These are phyloP conservation scores for Xyrichtys novacula DNA, from an alignment of 2,797 vertebrate species.

Conservation along the genomic window DNA sequence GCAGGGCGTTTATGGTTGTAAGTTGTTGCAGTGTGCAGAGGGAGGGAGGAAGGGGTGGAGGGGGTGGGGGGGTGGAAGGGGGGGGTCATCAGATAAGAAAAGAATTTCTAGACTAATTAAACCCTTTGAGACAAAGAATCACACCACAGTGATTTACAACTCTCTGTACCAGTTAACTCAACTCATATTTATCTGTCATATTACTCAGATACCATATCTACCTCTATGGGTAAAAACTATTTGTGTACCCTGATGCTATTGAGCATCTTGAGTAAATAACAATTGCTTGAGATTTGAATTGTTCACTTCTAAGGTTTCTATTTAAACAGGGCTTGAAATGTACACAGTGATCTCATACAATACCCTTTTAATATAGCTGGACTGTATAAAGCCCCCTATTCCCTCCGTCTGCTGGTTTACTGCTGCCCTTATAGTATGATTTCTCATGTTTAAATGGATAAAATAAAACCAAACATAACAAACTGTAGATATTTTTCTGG, in stretches of 20 bases:
- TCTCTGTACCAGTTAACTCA: slow-evolving; percentile 87
- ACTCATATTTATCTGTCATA: slow-evolving; percentile 87
- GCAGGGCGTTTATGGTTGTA: slow-evolving; percentile 85
- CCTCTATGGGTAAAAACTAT: slow-evolving; percentile 62
- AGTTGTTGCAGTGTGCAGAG: slow-evolving; percentile 84
- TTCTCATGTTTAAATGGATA: slow-evolving; percentile 31
- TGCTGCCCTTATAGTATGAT: slow-evolving; percentile 6
- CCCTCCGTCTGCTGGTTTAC: slow-evolving; percentile 13
- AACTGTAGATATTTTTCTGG: slow-evolving; percentile 41
- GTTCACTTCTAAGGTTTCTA: slow-evolving; percentile 30
- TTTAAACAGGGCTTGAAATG: slow-evolving; percentile 14
- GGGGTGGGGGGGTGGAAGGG: slow-evolving; percentile 56
- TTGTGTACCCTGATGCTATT: slow-evolving; percentile 38
- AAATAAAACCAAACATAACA: slow-evolving; percentile 41
- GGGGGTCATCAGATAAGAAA: slow-evolving; percentile 87
- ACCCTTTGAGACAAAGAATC: slow-evolving; percentile 88
- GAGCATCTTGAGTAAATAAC: slow-evolving; percentile 30
- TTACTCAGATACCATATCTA: slow-evolving; percentile 80
- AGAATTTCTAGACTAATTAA: slow-evolving; percentile 89
- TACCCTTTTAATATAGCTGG: slow-evolving; percentile 6
- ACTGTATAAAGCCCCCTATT: slow-evolving; percentile 20
- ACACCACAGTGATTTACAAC: slow-evolving; percentile 89
- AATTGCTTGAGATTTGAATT: slow-evolving; percentile 34
- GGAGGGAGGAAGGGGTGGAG: slow-evolving; percentile 29
- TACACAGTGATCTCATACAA: slow-evolving; percentile 20